Conservation (phyloP, 2,888 invertebrate genomes). For the Nomada goodeniana region DNA sequence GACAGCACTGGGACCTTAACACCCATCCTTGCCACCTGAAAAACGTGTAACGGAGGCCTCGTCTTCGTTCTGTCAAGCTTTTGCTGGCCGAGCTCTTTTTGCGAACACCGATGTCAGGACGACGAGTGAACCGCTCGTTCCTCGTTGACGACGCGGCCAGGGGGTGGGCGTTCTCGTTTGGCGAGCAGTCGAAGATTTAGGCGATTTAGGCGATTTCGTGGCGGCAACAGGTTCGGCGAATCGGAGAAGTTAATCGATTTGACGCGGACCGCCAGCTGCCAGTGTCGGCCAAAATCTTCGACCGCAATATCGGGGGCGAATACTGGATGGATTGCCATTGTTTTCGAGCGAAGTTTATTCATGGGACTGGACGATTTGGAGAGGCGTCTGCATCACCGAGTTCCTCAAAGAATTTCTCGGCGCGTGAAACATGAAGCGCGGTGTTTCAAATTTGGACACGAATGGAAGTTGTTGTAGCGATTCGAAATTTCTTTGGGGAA, state of each 20-base stretch:
- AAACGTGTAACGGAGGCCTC: conserved; percentile 32
- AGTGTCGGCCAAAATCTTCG: conserved; percentile 3
- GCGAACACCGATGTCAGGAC: conserved; percentile 4
- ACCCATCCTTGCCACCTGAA: conserved; percentile 80
- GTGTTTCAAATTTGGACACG: neutral
- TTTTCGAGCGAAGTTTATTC: neutral
- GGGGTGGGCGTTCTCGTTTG: neutral
- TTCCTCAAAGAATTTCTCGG: neutral
- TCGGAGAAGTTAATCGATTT: neutral
- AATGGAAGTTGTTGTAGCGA: neutral
- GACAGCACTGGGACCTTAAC: conserved; percentile 75
- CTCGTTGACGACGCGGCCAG: neutral
- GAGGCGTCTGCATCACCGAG: neutral
- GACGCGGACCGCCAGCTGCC: no score
- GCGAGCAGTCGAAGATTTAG: neutral
- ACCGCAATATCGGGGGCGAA: neutral
- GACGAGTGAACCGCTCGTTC: neutral
- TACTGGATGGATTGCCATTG: neutral
- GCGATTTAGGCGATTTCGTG: neutral
- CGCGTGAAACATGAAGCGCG: neutral
- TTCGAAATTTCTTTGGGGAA: conserved; percentile 15
- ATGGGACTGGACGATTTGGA: neutral
- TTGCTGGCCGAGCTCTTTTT: conserved; percentile 16
- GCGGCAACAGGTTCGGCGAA: neutral
- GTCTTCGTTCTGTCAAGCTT: conserved; percentile 18